Conservation (phyloP, 2,888 invertebrate species). For the Phengaris arion region DNA sequence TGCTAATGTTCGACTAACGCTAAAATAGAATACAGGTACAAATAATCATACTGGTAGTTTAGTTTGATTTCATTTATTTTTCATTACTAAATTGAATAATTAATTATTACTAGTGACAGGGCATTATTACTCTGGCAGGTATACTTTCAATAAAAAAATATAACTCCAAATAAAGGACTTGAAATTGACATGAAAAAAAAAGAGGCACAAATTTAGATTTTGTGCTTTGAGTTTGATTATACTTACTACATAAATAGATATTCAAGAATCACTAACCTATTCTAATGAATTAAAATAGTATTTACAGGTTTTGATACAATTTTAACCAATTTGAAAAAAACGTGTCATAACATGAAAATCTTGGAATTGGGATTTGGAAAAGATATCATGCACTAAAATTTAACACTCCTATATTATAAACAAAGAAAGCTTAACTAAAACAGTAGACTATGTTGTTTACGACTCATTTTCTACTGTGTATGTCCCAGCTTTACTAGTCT, state of each 20-base stretch:
- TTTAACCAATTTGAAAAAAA: conserved; percentile 13
- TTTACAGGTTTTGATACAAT: conserved; percentile 15
- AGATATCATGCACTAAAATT: conserved; percentile 17
- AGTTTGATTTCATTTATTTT: not conserved
- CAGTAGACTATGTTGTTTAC: conserved; percentile 39
- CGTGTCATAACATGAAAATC: not conserved
- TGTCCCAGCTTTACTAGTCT: conserved; percentile 66
- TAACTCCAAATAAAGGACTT: not conserved
- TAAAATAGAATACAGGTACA: not conserved
- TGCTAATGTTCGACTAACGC: not conserved
- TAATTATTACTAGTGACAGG: too few relatives aligned
- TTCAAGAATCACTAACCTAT: conserved; percentile 8
- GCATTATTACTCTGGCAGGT: too few relatives aligned
- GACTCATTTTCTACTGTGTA: conserved; percentile 62
- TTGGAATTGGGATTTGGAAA: conserved; percentile 7
- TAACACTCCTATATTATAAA: conserved; percentile 7
- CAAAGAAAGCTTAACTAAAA: conserved; percentile 26
- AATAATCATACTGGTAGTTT: not conserved
- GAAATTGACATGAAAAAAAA: not conserved
- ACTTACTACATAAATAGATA: not conserved
- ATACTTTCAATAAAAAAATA: not conserved
- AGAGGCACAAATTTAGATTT: conserved; percentile 1
- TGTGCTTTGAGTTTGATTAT: not conserved
- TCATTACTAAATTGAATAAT: not conserved
- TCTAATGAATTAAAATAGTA: conserved; percentile 1